A percentile compares a stretch with the other conserved stretches of the same genome.
phyloP scores from a whole-genome alignment of 2,113 vertebrate species.

The Varanus salvator region DNA sequence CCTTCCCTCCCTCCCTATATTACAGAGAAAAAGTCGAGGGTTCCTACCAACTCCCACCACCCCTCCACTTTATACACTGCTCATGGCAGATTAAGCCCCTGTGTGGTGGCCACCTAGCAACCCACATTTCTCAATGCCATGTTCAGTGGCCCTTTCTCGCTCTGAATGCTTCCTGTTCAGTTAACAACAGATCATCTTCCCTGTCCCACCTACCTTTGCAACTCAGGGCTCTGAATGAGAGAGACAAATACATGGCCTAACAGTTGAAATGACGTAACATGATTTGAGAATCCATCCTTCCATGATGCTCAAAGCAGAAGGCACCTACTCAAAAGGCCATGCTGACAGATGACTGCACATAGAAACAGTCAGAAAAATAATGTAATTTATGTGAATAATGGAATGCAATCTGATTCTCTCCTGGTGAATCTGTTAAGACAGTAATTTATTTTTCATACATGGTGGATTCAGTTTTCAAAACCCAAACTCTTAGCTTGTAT shows the following conservation, averaged over 20 bases:
- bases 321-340: background rate
- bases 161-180: background rate
- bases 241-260: background rate
- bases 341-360: background rate
- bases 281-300: background rate
- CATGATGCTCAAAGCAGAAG: background rate
- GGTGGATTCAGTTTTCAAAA: background rate
- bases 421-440: background rate
- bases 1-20: background rate
- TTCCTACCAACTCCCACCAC: background rate
- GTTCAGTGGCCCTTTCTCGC: background rate
- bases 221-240: background rate
- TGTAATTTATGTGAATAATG: background rate
- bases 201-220: too few species aligned
- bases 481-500: background rate
- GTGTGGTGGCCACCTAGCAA: background rate
- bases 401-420: background rate
- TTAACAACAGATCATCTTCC: background rate
- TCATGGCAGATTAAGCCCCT: background rate
- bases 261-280: background rate
- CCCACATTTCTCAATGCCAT: background rate
- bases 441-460: background rate
- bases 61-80: background rate
- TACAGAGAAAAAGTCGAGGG: background rate
- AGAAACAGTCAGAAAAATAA: background rate